phyloP scores from a whole-genome alignment of 2,113 vertebrate species.

The Progne subis region DNA sequence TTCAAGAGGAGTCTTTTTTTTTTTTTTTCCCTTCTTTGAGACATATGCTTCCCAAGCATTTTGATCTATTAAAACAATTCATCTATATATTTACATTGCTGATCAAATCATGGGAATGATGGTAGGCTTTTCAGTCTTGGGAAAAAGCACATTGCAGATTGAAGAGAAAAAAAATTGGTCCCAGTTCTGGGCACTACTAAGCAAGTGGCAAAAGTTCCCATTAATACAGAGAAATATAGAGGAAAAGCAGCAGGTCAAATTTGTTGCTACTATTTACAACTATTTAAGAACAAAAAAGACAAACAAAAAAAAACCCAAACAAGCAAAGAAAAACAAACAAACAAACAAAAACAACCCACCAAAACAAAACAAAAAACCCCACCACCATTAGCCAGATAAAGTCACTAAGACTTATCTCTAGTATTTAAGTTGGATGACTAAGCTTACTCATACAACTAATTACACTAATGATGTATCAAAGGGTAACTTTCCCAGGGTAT shows the following conservation, averaged over 20 bases:
- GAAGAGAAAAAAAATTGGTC: neutral
- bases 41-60: neutral
- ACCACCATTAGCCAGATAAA: neutral
- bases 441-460: neutral
- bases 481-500: neutral
- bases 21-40: neutral
- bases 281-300: neutral
- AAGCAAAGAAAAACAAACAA: too few relatives aligned
- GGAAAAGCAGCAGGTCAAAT: neutral
- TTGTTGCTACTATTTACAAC: neutral
- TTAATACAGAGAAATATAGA: neutral
- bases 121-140: neutral
- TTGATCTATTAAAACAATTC: neutral
- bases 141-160: neutral
- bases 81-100: neutral
- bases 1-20: constrained; percentile 21
- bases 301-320: too few relatives aligned
- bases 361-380: neutral
- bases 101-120: neutral
- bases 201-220: neutral
- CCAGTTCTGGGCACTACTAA: neutral
- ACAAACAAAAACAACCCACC: too few relatives aligned
- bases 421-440: neutral
- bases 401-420: neutral
- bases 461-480: neutral